A percentile compares a stretch with the other conserved stretches of the same genome.
These are phyloP conservation scores for Sorex araneus DNA, from an alignment of 2,113 vertebrate genomes.

Conservation along the genomic window DNA sequence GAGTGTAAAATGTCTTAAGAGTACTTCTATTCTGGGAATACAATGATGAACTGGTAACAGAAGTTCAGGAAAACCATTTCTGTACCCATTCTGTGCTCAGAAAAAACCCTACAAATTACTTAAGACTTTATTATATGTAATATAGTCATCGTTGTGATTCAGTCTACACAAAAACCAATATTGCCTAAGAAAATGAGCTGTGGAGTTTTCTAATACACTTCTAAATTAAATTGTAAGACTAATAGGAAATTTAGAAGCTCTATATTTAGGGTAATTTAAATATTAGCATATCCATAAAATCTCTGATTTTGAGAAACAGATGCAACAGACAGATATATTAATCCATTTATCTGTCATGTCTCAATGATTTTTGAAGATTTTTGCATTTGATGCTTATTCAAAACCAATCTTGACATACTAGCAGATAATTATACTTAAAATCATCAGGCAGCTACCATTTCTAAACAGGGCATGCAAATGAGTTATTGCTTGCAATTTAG, in stretches of 20 bases:
- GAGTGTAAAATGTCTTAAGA: background rate
- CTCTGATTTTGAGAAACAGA: background rate
- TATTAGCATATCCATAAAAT: conserved; percentile 8
- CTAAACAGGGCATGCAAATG: conserved; percentile 34
- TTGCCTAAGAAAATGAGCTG: background rate
- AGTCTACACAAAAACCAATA: background rate
- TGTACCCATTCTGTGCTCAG: background rate
- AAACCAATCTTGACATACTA: background rate
- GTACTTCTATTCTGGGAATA: background rate
- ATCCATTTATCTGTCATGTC: background rate
- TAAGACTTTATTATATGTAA: background rate
- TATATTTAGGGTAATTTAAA: conserved; percentile 49
- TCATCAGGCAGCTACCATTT: background rate
- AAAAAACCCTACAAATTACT: background rate
- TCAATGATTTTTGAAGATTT: conserved; percentile 35
- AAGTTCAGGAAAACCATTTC: background rate
- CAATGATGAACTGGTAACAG: background rate
- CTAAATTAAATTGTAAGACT: conserved; percentile 14
- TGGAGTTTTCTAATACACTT: background rate
- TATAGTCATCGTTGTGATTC: background rate
- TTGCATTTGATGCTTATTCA: conserved; percentile 8
- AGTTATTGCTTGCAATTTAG: conserved; percentile 35
- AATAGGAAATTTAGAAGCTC: background rate
- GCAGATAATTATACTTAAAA: background rate
- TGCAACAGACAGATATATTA: background rate